These are phyloP conservation scores for Rhynchotus rufescens DNA, from an alignment of 2,797 vertebrate genomes.

Conservation along the genomic window DNA sequence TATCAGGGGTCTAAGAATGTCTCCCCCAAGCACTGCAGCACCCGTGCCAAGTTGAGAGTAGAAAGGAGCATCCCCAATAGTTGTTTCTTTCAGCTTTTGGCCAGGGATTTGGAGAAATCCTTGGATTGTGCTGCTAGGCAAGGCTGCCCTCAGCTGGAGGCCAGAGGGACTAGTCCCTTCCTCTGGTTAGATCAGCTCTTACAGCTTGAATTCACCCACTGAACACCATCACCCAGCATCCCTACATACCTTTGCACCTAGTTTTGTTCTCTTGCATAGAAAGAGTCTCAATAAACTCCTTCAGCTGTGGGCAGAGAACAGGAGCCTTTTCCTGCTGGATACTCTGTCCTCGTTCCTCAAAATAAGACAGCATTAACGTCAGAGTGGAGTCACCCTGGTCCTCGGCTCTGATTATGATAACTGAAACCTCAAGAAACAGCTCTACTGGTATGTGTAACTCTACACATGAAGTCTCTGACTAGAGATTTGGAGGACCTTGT, in stretches of 20 bases:
- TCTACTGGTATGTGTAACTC: neutral
- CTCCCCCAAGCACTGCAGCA: neutral
- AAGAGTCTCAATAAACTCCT: neutral
- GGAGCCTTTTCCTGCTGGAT: neutral
- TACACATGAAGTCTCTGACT: fast-evolving
- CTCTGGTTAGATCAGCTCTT: neutral
- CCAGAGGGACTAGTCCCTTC: neutral
- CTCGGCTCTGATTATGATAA: fast-evolving
- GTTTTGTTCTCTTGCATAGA: fast-evolving
- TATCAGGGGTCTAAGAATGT: neutral
- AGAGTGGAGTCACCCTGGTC: neutral
- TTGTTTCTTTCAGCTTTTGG: neutral
- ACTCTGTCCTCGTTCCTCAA: neutral
- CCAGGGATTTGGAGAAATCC: too few species aligned
- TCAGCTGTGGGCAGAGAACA: too few species aligned
- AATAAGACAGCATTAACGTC: neutral
- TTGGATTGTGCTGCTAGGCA: neutral
- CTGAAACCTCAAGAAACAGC: neutral
- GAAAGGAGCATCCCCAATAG: fast-evolving
- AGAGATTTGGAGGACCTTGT: neutral
- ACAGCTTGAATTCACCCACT: neutral
- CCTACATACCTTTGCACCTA: fast-evolving
- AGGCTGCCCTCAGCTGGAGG: neutral
- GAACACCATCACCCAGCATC: neutral
- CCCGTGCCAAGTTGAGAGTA: too few species aligned